phyloP scores from a whole-genome alignment of 2,113 vertebrate genomes.

The Galbula dea region DNA sequence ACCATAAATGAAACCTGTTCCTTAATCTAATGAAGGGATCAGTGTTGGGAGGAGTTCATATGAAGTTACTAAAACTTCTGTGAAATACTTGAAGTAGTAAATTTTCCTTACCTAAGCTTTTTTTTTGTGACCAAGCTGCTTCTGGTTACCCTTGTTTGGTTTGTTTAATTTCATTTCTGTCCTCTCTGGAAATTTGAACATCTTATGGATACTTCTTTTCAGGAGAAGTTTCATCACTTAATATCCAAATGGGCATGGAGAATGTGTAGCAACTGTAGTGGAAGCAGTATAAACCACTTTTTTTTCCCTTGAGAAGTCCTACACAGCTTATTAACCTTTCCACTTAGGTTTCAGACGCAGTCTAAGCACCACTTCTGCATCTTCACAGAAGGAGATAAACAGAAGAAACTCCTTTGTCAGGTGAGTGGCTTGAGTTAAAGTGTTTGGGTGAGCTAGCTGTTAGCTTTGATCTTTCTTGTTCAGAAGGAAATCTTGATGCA shows the following conservation, averaged over 20 bases:
- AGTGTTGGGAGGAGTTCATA: rapidly evolving
- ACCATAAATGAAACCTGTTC: background rate
- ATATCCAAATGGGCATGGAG: background rate
- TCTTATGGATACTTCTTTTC: background rate
- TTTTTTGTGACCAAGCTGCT: background rate
- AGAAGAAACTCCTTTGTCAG: conserved; percentile 83
- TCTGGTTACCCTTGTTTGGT: background rate
- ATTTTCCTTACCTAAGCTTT: background rate
- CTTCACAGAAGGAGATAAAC: conserved; percentile 83
- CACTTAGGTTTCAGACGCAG: conserved; percentile 82
- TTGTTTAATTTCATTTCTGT: background rate
- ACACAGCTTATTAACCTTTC: background rate
- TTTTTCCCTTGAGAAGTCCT: background rate
- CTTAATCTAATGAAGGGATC: background rate
- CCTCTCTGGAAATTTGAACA: background rate
- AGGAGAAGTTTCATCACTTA: background rate
- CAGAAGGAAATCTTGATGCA: background rate
- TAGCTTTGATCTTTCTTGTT: background rate
- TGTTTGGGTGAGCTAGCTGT: background rate
- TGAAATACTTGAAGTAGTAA: background rate
- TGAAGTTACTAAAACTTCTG: background rate
- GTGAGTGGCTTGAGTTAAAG: conserved; percentile 64
- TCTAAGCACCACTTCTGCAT: conserved; percentile 87
- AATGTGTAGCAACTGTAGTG: background rate
- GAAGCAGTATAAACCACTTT: background rate